Evolutionary conservation across 1,140 invertebrate species (phyloP), one percentile per base, ranked within the genome.

Genomic region (Muscidifurax raptorellus): DNA sequence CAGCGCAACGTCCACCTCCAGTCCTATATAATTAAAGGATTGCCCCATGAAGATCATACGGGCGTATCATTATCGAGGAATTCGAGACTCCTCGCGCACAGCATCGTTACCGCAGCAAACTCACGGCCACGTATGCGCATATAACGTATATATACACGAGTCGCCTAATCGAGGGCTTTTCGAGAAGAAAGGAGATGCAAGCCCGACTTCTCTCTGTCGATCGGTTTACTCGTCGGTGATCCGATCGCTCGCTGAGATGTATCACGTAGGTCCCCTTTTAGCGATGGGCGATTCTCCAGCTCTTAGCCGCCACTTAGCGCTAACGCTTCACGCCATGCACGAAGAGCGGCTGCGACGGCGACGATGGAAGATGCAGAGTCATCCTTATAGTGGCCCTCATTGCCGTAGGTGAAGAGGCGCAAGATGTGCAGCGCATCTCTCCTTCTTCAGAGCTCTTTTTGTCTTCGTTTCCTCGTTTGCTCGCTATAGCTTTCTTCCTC

Each of bases 301-400:
- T 83, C 66, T 83, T 83, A 78, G 75, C 75, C 82, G 82, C 82
- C 82, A 83, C 82, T 83, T 83, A 83, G 75, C 44, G 75, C 75
- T 44, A 32, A 67, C 75, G 64, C 74, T 69, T 83, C 36, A 28
- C 64, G 75, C 82, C 47, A 69, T 10, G 27, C 6, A 13, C 0
- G 22, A 59, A 47, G 69, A 13, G 13, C 44, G 44, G 52, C 52
- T 59, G 1, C 18, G 44, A n/a, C n/a, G n/a, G n/a, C n/a, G n/a
- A n/a, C n/a, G n/a, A 5, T 7, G 25, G n/a, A 78, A 78, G 82
- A 78, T 78, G 82, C 75, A 71, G 28, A 77, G 75, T 83, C 82
- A 83, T 64, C 59, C 74, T n/a, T 36, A 18, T 40, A 66, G 77
- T 59, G 52, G 30, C 30, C 64, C 79, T 71, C 66, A 22, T 52